Conservation (phyloP, 2,888 invertebrate species). For the Diplolepis rosae region DNA sequence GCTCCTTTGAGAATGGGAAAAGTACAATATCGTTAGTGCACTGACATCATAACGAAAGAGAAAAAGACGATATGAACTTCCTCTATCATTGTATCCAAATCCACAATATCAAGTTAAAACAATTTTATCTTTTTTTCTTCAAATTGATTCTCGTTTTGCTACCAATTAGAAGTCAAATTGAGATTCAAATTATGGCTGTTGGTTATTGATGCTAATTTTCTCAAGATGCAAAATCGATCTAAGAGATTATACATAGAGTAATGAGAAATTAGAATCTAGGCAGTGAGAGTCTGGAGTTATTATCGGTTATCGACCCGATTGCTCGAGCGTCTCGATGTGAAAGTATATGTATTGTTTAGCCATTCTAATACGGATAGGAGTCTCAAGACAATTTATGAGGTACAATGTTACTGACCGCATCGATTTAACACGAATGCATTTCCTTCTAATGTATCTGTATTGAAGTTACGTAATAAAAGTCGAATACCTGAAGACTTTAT, state of each 20-base stretch:
- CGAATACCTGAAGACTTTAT: constrained; percentile 2
- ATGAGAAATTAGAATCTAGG: background rate
- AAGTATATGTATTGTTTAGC: constrained; percentile 18
- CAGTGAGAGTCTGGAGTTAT: constrained; percentile 21
- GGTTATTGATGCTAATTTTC: background rate
- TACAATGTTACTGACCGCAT: constrained; percentile 28
- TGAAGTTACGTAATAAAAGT: constrained; percentile 20
- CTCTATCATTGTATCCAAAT: background rate
- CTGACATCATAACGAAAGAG: background rate
- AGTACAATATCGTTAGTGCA: constrained; percentile 47
- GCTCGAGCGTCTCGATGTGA: constrained; percentile 6
- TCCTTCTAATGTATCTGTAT: constrained; percentile 18
- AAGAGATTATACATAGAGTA: background rate
- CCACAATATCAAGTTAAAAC: background rate
- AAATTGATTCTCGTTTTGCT: background rate
- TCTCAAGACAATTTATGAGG: constrained; percentile 26
- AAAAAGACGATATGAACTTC: background rate
- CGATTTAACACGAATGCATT: constrained; percentile 19
- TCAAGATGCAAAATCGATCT: background rate
- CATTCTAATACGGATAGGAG: constrained; percentile 21
- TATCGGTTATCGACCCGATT: constrained; percentile 42
- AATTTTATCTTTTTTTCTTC: background rate
- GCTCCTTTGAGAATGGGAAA: constrained; percentile 51
- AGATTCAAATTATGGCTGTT: no score
- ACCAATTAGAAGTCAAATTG: background rate